Evolutionary conservation across 2,113 vertebrate genomes (phyloP).

Genomic region (Rutilus rutilus): DNA sequence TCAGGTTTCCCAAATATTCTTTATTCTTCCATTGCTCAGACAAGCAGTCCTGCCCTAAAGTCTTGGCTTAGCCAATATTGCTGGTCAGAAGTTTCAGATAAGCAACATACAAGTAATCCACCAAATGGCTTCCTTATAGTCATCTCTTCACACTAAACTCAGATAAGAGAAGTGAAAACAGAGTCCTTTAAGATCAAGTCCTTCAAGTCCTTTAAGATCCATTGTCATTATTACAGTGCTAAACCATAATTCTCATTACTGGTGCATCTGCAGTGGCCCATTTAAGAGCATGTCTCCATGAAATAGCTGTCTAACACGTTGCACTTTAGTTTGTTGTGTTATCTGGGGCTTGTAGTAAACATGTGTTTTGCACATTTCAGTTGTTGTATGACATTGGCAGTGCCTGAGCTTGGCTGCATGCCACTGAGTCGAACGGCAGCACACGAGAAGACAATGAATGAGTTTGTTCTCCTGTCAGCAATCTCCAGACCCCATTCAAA

Average conservation of each 20-base stretch:
- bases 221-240: background rate
- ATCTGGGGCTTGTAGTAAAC: slow-evolving; percentile 33
- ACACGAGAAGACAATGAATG: slow-evolving; percentile 35
- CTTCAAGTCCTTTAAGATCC: background rate
- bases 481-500: slow-evolving; percentile 32
- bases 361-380: slow-evolving; percentile 44
- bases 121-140: background rate
- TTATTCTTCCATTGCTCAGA: no score
- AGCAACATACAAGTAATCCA: background rate
- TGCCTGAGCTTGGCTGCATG: slow-evolving; percentile 45
- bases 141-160: background rate
- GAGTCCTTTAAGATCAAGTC: background rate
- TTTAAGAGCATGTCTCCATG: background rate
- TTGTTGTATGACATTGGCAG: slow-evolving; percentile 42
- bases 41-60: no score
- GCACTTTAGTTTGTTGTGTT: slow-evolving; percentile 47
- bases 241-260: background rate
- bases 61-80: background rate
- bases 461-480: slow-evolving; percentile 46
- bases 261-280: background rate
- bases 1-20: background rate
- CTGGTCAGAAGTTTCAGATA: background rate
- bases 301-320: background rate
- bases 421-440: slow-evolving; percentile 7
- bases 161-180: background rate